phyloP scores from a whole-genome alignment of 2,888 invertebrate species.

The Cantharis rufa region DNA sequence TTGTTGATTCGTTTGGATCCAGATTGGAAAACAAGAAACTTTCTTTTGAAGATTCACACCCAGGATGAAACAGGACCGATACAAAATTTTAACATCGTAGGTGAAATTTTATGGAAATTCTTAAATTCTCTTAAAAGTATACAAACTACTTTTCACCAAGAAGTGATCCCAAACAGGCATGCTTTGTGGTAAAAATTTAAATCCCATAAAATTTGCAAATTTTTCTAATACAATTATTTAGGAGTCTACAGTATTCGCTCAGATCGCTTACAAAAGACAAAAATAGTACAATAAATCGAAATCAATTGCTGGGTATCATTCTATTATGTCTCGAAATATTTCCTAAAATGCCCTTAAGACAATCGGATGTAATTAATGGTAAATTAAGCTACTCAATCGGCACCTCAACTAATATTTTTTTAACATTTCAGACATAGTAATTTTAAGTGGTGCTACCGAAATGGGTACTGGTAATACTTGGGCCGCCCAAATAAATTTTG shows the following conservation, averaged over 20 bases:
- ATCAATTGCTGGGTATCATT: conserved; percentile 41
- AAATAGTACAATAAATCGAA: conserved; percentile 35
- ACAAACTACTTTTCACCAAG: background rate
- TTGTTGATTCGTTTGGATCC: conserved; percentile 50
- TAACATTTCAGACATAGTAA: conserved; percentile 39
- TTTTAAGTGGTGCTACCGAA: conserved; percentile 43
- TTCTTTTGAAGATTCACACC: conserved; percentile 29
- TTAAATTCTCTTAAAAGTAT: conserved; percentile 18
- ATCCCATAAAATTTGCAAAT: background rate
- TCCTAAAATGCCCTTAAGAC: conserved; percentile 35
- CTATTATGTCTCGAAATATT: conserved; percentile 41
- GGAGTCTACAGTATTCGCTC: conserved; percentile 41
- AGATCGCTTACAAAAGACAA: conserved; percentile 32
- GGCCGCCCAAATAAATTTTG: conserved; percentile 39
- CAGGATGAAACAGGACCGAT: conserved; percentile 16
- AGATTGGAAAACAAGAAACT: conserved; percentile 39
- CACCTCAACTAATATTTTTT: background rate
- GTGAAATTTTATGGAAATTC: conserved; percentile 35
- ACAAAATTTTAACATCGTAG: conserved; percentile 27
- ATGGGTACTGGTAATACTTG: conserved; percentile 40
- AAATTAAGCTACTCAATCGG: conserved; percentile 22
- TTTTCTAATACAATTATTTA: conserved; percentile 13
- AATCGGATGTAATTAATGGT: conserved; percentile 42
- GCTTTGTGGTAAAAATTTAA: conserved; percentile 19
- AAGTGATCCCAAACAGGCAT: conserved; percentile 7